A percentile compares a stretch with the other conserved stretches of the same genome.
Evolutionary conservation across 2,113 vertebrate species (phyloP).

Genomic region (Hylia prasina): DNA sequence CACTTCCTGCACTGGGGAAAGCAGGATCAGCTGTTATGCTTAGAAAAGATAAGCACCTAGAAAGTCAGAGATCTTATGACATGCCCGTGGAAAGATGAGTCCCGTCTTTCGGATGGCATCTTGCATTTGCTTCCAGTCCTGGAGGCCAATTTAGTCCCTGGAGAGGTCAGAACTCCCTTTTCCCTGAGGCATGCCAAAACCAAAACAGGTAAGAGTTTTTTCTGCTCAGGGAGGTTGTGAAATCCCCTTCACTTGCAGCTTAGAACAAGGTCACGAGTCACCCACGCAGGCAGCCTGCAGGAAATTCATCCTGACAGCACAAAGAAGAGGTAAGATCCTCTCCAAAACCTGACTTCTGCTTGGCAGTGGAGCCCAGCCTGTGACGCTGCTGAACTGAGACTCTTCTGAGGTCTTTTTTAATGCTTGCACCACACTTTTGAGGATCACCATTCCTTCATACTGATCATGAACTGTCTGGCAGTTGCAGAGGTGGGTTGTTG

Average conservation of each 20-base stretch:
- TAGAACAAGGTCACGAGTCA: fast-evolving
- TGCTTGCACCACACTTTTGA: fast-evolving
- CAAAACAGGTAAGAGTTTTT: neutral
- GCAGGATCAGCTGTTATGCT: neutral
- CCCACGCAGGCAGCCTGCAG: neutral
- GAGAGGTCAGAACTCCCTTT: neutral
- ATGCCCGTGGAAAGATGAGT: neutral
- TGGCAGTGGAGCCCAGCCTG: fast-evolving
- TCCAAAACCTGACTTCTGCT: neutral
- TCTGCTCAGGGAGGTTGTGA: neutral
- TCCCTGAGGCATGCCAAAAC: neutral
- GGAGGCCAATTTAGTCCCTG: neutral
- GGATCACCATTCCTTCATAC: neutral
- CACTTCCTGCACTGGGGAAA: neutral
- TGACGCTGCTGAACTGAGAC: neutral
- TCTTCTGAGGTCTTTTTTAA: neutral
- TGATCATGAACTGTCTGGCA: neutral
- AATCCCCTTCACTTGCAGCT: fast-evolving
- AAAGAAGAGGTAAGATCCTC: neutral
- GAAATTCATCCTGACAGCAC: neutral
- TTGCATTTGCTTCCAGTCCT: neutral
- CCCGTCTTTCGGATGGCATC: neutral
- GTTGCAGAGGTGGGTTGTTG: neutral
- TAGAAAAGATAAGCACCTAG: neutral
- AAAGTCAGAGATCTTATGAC: neutral